Evolutionary conservation across 2,113 vertebrate species (phyloP).

Genomic region (Apodemus sylvaticus): DNA sequence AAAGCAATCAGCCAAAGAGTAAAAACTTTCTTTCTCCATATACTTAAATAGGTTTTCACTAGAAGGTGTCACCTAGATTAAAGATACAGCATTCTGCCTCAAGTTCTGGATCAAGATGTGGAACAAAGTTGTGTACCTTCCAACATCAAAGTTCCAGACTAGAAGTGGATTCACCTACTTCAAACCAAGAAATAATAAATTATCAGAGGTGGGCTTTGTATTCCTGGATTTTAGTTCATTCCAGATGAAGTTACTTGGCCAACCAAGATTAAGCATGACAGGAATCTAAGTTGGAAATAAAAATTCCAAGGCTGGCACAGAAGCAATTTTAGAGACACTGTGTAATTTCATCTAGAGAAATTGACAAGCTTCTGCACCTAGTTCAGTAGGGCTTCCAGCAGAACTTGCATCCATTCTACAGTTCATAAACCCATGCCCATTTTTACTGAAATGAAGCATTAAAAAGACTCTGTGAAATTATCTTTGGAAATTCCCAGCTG

Average conservation of each 20-base stretch:
- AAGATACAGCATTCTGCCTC: too few species aligned
- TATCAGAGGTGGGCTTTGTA: neutral
- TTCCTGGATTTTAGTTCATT: neutral
- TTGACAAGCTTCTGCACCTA: neutral
- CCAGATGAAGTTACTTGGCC: neutral
- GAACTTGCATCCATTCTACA: neutral
- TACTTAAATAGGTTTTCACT: neutral
- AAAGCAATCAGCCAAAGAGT: neutral
- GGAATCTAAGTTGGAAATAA: neutral
- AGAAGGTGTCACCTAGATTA: neutral
- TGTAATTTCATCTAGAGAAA: neutral
- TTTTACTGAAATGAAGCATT: constrained; percentile 27
- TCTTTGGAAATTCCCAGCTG: constrained; percentile 57
- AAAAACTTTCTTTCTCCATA: neutral
- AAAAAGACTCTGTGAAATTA: neutral
- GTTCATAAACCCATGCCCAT: neutral
- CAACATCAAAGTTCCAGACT: neutral
- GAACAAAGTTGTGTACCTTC: neutral
- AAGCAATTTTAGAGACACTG: neutral
- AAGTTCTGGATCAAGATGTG: neutral
- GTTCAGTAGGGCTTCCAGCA: neutral
- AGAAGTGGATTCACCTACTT: neutral
- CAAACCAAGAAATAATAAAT: neutral
- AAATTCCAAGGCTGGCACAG: fast-evolving
- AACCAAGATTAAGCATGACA: neutral